Percentiles rank a stretch among this genome's conserved stretches.
phyloP scores from a whole-genome alignment of 2,888 invertebrate genomes.

The Drosophila vallismaia region DNA sequence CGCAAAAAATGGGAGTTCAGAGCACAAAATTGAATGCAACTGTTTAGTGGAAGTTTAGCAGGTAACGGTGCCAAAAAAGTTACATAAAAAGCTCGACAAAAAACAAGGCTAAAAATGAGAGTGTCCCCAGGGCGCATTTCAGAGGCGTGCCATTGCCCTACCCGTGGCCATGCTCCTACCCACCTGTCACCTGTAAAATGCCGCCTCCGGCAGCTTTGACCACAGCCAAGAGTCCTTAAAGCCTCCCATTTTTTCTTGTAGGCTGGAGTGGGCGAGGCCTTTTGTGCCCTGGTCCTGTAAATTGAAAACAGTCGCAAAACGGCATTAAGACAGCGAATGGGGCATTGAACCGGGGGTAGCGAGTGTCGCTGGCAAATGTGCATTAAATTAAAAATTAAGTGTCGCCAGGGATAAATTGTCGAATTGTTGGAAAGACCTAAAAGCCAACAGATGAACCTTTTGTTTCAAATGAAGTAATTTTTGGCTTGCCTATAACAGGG shows the following conservation, averaged over 20 bases:
- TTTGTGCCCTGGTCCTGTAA: slow-evolving; percentile 58
- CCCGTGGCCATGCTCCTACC: slow-evolving; percentile 33
- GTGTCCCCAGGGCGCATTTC: slow-evolving; percentile 69
- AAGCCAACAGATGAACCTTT: slow-evolving; percentile 31
- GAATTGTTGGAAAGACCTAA: slow-evolving; percentile 29
- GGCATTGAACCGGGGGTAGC: slow-evolving; percentile 44
- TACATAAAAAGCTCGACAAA: slow-evolving; percentile 29
- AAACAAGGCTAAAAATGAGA: slow-evolving; percentile 35
- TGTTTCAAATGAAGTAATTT: slow-evolving; percentile 1
- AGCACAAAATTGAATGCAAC: slow-evolving; percentile 71
- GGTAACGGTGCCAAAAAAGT: slow-evolving; percentile 40
- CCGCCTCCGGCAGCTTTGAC: slow-evolving; percentile 54
- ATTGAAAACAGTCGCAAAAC: slow-evolving; percentile 74
- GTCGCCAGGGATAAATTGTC: slow-evolving; percentile 64
- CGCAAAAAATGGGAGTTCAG: slow-evolving; percentile 40
- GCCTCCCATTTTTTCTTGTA: background rate
- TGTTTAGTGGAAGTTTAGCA: slow-evolving; percentile 65
- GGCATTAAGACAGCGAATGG: slow-evolving; percentile 63
- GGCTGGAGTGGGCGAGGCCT: slow-evolving; percentile 6
- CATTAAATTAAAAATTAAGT: slow-evolving; percentile 77
- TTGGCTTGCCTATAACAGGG: too few species aligned
- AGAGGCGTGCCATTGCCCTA: slow-evolving; percentile 18
- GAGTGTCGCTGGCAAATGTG: slow-evolving; percentile 52
- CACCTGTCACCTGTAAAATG: slow-evolving; percentile 69
- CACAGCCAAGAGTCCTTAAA: slow-evolving; percentile 21